Conservation (phyloP, 2,888 invertebrate species). For the Thysanoteuthis rhombus region DNA sequence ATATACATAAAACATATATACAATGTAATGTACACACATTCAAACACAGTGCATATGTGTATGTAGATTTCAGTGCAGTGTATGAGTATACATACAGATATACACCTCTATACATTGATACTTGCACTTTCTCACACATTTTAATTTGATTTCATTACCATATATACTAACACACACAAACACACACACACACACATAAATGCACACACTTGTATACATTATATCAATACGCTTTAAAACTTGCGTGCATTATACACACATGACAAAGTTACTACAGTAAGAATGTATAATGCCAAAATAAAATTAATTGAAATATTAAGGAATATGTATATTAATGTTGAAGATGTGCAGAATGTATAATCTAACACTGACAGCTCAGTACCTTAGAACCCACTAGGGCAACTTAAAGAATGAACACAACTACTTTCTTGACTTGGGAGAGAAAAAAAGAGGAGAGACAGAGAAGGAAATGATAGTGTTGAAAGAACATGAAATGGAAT, state of each 20-base stretch:
- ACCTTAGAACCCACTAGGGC: conserved; percentile 15
- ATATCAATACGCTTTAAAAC: not conserved
- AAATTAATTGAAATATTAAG: not conserved
- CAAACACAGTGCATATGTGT: not conserved
- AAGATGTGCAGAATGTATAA: conserved; percentile 13
- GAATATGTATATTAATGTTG: not conserved
- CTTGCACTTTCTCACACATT: not conserved
- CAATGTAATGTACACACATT: not conserved
- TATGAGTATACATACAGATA: conserved; percentile 16
- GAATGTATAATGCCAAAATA: not conserved
- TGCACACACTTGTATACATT: not conserved
- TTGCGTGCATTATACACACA: not conserved
- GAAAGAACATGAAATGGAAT: not conserved
- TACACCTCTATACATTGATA: not conserved
- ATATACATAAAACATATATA: conserved; percentile 12
- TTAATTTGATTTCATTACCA: not conserved
- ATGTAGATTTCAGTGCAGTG: not conserved
- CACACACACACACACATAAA: not conserved
- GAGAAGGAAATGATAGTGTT: not conserved
- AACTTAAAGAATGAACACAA: conserved; percentile 15
- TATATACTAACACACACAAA: not conserved
- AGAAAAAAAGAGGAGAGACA: not conserved
- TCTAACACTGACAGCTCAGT: conserved; percentile 31
- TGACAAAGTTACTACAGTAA: not conserved
- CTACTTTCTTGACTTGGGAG: not conserved